A percentile compares a stretch with the other conserved stretches of the same genome.
phyloP scores from a whole-genome alignment of 2,113 vertebrate species.

The Haemorhous mexicanus region DNA sequence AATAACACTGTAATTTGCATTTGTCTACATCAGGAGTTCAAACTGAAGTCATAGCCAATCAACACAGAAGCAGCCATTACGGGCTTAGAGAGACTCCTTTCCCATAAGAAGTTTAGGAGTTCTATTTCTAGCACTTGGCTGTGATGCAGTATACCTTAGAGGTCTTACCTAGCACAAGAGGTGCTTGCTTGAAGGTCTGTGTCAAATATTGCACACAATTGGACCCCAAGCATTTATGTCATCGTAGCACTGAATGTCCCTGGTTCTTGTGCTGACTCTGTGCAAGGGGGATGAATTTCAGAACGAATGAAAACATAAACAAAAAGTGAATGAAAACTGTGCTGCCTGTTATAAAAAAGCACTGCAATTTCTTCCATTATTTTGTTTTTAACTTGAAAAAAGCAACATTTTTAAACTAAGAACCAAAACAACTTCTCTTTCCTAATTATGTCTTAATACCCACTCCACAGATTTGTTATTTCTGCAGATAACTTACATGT shows the following conservation, averaged over 20 bases:
- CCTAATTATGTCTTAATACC: background rate
- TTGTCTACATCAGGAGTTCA: background rate
- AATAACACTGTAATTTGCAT: accelerated
- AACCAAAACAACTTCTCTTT: background rate
- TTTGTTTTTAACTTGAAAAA: background rate
- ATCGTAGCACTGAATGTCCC: background rate
- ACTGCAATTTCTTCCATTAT: background rate
- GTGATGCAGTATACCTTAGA: background rate
- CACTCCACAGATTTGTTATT: background rate
- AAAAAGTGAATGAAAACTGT: background rate
- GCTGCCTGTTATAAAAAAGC: background rate
- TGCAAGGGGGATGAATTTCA: background rate
- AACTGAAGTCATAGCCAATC: background rate
- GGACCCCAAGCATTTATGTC: background rate
- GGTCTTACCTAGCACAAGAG: background rate
- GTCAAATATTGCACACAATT: background rate
- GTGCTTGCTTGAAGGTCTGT: background rate
- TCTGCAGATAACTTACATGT: background rate
- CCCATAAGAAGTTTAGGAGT: background rate
- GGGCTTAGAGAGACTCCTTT: background rate
- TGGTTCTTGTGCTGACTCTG: background rate
- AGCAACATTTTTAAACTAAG: background rate
- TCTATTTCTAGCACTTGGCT: background rate
- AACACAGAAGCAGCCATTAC: background rate
- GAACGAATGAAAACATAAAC: background rate